These are phyloP conservation scores for Eupsittula cactorum DNA, from an alignment of 2,113 vertebrate genomes.

Conservation along the genomic window DNA sequence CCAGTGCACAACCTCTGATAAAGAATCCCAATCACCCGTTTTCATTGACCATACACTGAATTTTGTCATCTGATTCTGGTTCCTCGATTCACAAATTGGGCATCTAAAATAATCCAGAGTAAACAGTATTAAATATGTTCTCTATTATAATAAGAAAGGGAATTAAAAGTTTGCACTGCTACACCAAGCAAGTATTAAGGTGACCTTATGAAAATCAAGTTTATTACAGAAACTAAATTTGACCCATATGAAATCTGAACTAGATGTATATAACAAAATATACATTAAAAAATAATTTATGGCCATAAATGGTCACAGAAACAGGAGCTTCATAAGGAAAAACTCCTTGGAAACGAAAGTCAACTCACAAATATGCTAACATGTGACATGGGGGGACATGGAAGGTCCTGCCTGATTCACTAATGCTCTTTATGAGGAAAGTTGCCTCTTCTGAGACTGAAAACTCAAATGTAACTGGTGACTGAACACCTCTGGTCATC, in stretches of 20 bases:
- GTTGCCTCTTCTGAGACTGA: neutral
- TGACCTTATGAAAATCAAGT: neutral
- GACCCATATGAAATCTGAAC: neutral
- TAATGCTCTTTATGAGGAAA: neutral
- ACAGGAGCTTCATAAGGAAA: neutral
- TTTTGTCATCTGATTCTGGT: neutral
- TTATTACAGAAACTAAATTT: neutral
- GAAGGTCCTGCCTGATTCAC: neutral
- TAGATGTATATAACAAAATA: neutral
- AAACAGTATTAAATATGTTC: neutral
- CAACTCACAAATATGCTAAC: neutral
- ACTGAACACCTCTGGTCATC: neutral
- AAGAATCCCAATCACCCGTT: neutral
- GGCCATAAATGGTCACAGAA: neutral
- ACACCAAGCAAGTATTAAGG: neutral
- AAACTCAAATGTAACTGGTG: neutral
- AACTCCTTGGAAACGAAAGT: neutral
- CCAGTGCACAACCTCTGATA: neutral
- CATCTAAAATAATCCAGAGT: neutral
- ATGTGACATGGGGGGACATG: neutral
- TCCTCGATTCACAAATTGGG: neutral
- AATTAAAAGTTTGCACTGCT: neutral
- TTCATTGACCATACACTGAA: neutral
- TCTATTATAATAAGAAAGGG: neutral
- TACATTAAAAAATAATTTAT: neutral